A percentile compares a stretch with the other conserved stretches of the same genome.
Evolutionary conservation across 1,140 invertebrate species (phyloP).

Genomic region (Monomorium pharaonis): DNA sequence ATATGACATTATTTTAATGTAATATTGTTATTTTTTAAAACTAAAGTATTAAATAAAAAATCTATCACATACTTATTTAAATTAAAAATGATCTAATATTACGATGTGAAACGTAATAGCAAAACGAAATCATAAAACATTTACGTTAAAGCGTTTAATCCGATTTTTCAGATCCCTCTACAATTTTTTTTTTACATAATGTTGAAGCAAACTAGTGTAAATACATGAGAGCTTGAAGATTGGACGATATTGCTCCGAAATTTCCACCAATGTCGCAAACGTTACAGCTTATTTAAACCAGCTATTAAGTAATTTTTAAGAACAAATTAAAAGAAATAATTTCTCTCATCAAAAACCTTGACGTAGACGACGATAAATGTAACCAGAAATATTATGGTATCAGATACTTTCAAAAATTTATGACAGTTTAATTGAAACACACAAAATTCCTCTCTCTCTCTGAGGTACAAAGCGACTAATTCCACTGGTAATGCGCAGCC

Average conservation of each 20-base stretch:
- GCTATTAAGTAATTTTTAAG: conserved; percentile 4
- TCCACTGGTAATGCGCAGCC: conserved; percentile 38
- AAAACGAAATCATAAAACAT: neutral
- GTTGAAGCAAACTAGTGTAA: neutral
- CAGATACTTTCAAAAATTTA: conserved; percentile 61
- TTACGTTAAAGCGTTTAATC: neutral
- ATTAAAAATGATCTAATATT: neutral
- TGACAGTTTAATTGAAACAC: conserved; percentile 62
- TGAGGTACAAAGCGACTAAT: conserved; percentile 64
- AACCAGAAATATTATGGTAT: conserved; percentile 44
- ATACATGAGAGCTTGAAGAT: neutral
- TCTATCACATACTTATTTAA: neutral
- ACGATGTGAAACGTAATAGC: neutral
- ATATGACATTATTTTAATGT: neutral
- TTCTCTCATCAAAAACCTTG: neutral
- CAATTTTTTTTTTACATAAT: neutral
- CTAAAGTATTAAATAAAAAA: neutral
- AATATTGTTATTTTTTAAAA: neutral
- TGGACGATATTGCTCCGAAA: neutral
- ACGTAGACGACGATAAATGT: neutral
- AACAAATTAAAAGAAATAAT: conserved; percentile 1
- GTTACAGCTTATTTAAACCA: conserved; percentile 28
- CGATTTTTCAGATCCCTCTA: neutral
- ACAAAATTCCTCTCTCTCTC: conserved; percentile 61
- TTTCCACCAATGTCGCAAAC: conserved; percentile 38